Percentiles rank a stretch among this genome's conserved stretches.
These are phyloP conservation scores for Rambutsinella grinnellia DNA, from an alignment of 2,888 invertebrate genomes.

Conservation along the genomic window DNA sequence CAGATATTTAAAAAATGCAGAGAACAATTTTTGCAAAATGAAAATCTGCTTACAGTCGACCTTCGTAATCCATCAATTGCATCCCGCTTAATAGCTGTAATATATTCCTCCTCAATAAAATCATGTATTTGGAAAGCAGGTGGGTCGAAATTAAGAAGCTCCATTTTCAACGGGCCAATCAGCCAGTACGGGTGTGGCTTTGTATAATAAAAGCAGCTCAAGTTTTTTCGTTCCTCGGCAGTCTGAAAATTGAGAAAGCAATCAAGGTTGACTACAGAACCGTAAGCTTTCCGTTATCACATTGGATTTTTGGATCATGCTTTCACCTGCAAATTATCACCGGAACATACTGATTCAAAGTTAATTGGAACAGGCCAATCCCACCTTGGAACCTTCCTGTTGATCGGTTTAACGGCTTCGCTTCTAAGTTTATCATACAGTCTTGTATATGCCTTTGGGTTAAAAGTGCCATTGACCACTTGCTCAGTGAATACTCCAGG, in stretches of 20 bases:
- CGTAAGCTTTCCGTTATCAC: not conserved
- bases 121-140: slow-evolving; percentile 41
- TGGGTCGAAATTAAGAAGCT: slow-evolving; percentile 34
- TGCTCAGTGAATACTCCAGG: not conserved
- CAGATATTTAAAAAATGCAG: not conserved
- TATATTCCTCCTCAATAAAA: slow-evolving; percentile 24
- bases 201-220: slow-evolving; percentile 37
- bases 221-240: slow-evolving; percentile 21
- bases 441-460: not conserved
- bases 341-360: slow-evolving; percentile 34
- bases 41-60: slow-evolving; percentile 27
- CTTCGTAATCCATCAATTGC: slow-evolving; percentile 7
- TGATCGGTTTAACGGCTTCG: not conserved
- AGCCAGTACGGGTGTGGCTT: slow-evolving; percentile 16
- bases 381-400: not conserved
- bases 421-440: not conserved
- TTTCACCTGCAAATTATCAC: slow-evolving; percentile 45
- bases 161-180: slow-evolving; percentile 48
- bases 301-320: too few relatives aligned
- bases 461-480: not conserved
- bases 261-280: too few relatives aligned
- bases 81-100: slow-evolving; percentile 3
- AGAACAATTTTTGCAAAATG: too few relatives aligned
- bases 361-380: slow-evolving; percentile 21
- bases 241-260: slow-evolving; percentile 27